These are phyloP conservation scores for Montipora capitata DNA, from an alignment of 92 coral and sea anemone genomes.

Conservation along the genomic window DNA sequence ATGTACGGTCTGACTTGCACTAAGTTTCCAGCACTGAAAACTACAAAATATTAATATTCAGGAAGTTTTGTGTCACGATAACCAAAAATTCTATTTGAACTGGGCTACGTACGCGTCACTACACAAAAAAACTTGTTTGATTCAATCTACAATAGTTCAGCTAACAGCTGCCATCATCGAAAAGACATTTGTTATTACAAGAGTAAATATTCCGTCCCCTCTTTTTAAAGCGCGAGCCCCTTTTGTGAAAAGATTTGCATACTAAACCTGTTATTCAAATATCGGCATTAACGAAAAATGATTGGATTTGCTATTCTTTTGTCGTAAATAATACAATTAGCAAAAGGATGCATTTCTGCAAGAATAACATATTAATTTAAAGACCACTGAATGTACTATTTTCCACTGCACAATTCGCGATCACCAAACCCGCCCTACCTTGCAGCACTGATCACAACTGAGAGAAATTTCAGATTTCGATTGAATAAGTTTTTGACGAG, in stretches of 20 bases:
- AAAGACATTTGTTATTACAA: too few relatives aligned
- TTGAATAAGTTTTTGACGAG: too few relatives aligned
- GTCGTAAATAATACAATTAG: constrained; percentile 2
- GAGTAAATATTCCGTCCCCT: not conserved
- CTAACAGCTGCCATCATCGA: not conserved
- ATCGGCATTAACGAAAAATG: constrained; percentile 19
- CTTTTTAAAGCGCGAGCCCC: constrained; percentile 18
- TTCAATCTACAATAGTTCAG: not conserved
- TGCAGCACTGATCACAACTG: too few relatives aligned
- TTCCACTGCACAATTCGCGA: too few relatives aligned
- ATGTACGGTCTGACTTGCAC: not conserved
- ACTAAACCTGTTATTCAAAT: constrained; percentile 27
- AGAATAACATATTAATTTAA: too few relatives aligned
- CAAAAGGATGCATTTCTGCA: too few relatives aligned
- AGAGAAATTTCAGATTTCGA: too few relatives aligned
- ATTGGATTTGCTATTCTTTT: not conserved
- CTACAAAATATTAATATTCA: not conserved
- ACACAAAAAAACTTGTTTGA: not conserved
- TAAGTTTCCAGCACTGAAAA: constrained; percentile 10
- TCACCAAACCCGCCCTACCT: too few relatives aligned
- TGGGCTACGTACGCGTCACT: not conserved
- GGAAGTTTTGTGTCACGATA: not conserved
- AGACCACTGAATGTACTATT: too few relatives aligned
- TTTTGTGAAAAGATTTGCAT: constrained; percentile 10
- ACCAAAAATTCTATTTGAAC: constrained; percentile 5